These are phyloP conservation scores for Aspiorhynchus laticeps DNA, from an alignment of 2,113 vertebrate species.

Conservation along the genomic window DNA sequence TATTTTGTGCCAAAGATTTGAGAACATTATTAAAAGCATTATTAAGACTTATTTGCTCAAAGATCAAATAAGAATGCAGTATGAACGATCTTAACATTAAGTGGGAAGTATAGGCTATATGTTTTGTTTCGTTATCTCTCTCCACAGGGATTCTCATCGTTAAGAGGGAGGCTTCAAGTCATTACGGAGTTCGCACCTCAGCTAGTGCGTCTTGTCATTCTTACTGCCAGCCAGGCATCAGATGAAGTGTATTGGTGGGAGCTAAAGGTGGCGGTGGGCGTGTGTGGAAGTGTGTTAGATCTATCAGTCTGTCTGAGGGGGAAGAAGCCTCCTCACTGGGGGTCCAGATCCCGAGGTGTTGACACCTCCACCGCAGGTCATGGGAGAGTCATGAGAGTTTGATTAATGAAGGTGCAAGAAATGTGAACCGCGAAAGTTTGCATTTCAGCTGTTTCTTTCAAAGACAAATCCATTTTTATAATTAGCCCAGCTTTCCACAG, in stretches of 20 bases:
- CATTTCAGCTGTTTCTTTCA: background rate
- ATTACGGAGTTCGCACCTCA: conserved; percentile 26
- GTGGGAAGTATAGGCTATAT: background rate
- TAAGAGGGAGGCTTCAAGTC: conserved; percentile 13
- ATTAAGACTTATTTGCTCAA: too few species aligned
- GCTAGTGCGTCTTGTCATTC: background rate
- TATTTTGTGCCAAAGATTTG: too few species aligned
- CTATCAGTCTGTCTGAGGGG: conserved; percentile 41
- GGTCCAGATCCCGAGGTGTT: conserved; percentile 44
- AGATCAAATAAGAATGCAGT: background rate
- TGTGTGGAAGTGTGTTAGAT: conserved; percentile 54
- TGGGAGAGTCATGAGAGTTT: conserved; percentile 43
- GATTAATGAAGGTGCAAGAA: background rate
- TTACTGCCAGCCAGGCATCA: conserved; percentile 18
- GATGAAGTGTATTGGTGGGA: conserved; percentile 29
- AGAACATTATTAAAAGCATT: too few species aligned
- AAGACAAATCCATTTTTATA: too few species aligned
- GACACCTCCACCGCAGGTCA: conserved; percentile 56
- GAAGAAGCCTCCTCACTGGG: background rate
- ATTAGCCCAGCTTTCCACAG: background rate
- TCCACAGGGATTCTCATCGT: background rate
- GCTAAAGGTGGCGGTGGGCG: conserved; percentile 16
- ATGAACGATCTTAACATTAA: background rate
- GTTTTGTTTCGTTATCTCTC: background rate
- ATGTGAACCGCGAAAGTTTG: background rate